Evolutionary conservation across 1,140 invertebrate genomes (phyloP), one percentile per base, ranked within the genome.

Genomic region (Marisa cornuarietis): DNA sequence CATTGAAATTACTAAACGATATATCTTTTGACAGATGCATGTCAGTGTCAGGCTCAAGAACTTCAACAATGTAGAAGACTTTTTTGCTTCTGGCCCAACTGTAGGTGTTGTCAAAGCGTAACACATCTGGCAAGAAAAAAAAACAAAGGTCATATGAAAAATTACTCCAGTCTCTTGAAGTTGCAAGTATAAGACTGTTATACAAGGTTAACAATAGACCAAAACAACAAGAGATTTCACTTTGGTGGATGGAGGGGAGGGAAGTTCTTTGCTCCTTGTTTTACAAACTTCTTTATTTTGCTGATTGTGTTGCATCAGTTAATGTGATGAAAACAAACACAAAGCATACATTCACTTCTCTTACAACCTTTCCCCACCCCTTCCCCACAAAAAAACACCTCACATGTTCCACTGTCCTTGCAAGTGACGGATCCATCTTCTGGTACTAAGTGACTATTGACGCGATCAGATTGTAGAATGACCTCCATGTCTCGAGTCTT

Each of bases 81-180:
- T 95, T 96, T 88, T 97, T 98, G 86, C 92, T 95, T 82, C 95
- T 93, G 42, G 96, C 87, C 79, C 95, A 93, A 79, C 96, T 96
- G 88, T 95, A 96, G 24, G 93, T 94, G 90, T 98, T 98, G 90
- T 98, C 96, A 89, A 98, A 97, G 71, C 95, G 93, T 11, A 97
- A 92, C 0, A 94, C 94, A 93, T 97, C 96, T 97, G 92, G 72
- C 93, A 93, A 83, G 87, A 79, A 87, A 71, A 18, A 61, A 63
- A 26, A 7, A 58, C 54, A 58, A 58, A 58, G 54, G 3, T 18
- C 54, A 58, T 18, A 42, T 58, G 16, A 58, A 58, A 58, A 58
- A 11, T 14, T 18, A 58, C 11, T 58, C 16, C 16, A 58, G 54
- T 58, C 4, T 58, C 11, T 9, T 58, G 16, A 58, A 58, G 54